Evolutionary conservation across 64 coral and sea anemone species (phyloP).

Genomic region (Exaiptasia diaphana): DNA sequence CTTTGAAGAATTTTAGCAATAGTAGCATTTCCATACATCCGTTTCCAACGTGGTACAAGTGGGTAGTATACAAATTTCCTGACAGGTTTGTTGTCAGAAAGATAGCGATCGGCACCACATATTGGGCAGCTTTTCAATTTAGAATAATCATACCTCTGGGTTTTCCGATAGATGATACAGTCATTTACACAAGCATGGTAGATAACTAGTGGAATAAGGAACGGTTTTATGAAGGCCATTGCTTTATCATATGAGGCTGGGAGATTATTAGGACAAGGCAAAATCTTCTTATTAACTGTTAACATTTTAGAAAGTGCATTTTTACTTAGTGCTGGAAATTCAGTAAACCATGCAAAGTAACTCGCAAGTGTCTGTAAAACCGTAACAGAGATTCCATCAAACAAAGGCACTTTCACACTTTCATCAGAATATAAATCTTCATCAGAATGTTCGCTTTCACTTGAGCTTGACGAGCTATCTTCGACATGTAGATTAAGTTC

Average conservation of each 20-base stretch:
- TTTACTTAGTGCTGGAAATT: conserved; percentile 24
- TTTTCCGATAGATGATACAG: conserved; percentile 37
- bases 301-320: conserved; percentile 1
- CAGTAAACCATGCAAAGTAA: conserved; percentile 26
- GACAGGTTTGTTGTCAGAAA: not conserved
- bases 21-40: conserved; percentile 23
- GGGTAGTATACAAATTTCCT: not conserved
- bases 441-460: not conserved
- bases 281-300: not conserved
- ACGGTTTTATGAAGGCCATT: conserved; percentile 17
- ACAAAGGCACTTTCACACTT: conserved; percentile 24
- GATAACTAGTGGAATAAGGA: not conserved
- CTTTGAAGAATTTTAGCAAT: not conserved
- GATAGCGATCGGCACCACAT: conserved; percentile 8
- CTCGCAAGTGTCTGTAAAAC: conserved; percentile 11
- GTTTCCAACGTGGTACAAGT: not conserved
- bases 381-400: conserved; percentile 35
- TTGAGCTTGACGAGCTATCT: not conserved
- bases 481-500: not conserved
- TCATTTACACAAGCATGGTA: conserved; percentile 33
- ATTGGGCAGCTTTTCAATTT: not conserved
- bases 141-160: conserved; percentile 11
- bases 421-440: not conserved
- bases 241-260: conserved; percentile 14
- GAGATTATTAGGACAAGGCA: conserved; percentile 8